phyloP scores from a whole-genome alignment of 2,113 vertebrate species.

The Centrocercus urophasianus region DNA sequence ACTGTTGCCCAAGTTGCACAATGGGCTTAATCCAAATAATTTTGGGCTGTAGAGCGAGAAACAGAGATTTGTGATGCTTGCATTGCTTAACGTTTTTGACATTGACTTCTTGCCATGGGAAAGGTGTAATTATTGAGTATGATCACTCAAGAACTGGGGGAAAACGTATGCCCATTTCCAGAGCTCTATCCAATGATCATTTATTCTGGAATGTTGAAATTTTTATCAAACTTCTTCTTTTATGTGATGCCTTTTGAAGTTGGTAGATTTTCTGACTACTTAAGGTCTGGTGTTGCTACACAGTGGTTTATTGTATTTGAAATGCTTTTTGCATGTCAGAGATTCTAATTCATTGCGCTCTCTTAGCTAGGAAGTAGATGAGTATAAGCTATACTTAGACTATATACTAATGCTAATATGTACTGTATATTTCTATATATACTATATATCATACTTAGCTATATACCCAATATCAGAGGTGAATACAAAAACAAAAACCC shows the following conservation, averaged over 20 bases:
- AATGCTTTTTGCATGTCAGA: neutral
- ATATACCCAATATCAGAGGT: neutral
- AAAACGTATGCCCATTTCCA: neutral
- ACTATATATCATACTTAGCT: too few relatives aligned
- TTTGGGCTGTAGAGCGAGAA: neutral
- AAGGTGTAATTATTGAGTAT: neutral
- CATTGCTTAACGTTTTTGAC: neutral
- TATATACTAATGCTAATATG: too few relatives aligned
- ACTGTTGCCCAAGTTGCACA: neutral
- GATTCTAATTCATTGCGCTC: neutral
- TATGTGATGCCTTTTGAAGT: conserved; percentile 15
- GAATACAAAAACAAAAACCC: neutral
- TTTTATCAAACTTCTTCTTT: neutral
- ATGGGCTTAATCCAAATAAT: neutral
- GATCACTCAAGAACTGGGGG: neutral
- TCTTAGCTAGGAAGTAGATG: neutral
- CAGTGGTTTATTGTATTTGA: conserved; percentile 4
- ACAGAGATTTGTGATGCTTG: neutral
- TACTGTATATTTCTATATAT: too few relatives aligned
- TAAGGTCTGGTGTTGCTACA: neutral
- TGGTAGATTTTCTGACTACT: neutral
- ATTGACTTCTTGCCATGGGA: neutral
- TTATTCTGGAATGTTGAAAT: conserved; percentile 10
- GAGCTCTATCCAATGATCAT: neutral
- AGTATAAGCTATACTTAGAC: neutral